Evolutionary conservation across 2,113 vertebrate species (phyloP).

Genomic region (Psittacus erithacus): DNA sequence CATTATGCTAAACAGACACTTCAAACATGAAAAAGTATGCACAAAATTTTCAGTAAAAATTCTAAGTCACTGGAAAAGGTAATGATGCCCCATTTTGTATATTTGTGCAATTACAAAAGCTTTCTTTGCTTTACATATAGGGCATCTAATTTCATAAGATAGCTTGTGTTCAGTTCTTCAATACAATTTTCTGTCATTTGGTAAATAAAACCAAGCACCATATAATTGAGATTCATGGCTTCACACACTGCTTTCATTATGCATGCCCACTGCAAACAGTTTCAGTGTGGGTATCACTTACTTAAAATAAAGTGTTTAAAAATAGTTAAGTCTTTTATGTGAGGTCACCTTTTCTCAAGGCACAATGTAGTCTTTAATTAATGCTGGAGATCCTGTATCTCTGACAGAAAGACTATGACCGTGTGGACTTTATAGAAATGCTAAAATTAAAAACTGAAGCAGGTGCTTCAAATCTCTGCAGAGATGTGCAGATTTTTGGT

Average conservation of each 20-base stretch:
- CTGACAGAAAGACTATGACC: background rate
- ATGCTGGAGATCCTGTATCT: background rate
- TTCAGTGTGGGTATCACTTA: background rate
- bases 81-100: background rate
- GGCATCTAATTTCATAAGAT: background rate
- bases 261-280: background rate
- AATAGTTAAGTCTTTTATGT: background rate
- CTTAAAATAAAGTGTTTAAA: slow-evolving; percentile 10
- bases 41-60: background rate
- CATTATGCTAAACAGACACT: background rate
- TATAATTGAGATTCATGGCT: background rate
- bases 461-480: background rate
- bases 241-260: background rate
- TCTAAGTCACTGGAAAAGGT: background rate
- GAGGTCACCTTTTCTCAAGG: background rate
- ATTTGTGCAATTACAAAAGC: background rate
- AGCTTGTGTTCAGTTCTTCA: background rate
- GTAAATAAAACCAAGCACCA: background rate
- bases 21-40: background rate
- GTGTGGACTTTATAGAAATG: background rate
- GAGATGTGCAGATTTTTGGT: background rate
- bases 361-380: background rate
- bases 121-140: background rate
- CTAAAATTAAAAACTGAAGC: background rate
- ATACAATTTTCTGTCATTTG: background rate